Evolutionary conservation across 2,797 vertebrate genomes (phyloP).

Genomic region (Austrolebias charrua): DNA sequence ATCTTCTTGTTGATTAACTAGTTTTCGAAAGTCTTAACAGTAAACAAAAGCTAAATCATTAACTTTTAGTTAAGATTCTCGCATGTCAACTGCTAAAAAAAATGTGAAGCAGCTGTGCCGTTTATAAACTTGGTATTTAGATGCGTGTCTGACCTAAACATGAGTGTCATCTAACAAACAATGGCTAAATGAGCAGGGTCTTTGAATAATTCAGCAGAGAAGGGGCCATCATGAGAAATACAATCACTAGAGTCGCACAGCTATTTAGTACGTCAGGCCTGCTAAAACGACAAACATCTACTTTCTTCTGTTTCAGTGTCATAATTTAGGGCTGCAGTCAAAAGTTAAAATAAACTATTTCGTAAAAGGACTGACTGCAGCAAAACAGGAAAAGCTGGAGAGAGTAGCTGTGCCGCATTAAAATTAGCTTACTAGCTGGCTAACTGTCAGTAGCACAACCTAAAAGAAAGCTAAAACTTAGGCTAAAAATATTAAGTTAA

Average conservation of each 20-base stretch:
- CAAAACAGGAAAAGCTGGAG: conserved; percentile 4
- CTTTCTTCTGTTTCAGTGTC: not conserved
- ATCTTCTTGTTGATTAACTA: not conserved
- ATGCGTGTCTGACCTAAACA: conserved; percentile 36
- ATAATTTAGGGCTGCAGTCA: not conserved
- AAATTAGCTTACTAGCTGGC: conserved; percentile 35
- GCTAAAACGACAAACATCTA: conserved; percentile 52
- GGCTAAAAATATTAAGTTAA: no score
- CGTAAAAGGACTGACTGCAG: not conserved
- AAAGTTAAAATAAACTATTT: not conserved
- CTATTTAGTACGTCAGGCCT: conserved; percentile 55
- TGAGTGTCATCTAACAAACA: conserved; percentile 69
- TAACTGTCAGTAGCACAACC: conserved; percentile 26
- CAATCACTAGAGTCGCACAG: conserved; percentile 61
- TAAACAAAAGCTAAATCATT: not conserved
- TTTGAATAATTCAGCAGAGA: conserved; percentile 74
- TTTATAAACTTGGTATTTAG: conserved; percentile 20
- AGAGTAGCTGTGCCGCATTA: conserved; percentile 57
- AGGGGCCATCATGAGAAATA: conserved; percentile 70
- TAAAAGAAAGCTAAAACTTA: conserved; percentile 24
- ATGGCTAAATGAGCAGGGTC: conserved; percentile 54
- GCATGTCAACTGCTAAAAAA: conserved; percentile 23
- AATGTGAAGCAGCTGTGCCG: not conserved
- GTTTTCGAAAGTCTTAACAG: not conserved
- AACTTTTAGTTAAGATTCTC: conserved; percentile 4